phyloP scores from a whole-genome alignment of 2,113 vertebrate genomes.

The Macroglossus sobrinus region DNA sequence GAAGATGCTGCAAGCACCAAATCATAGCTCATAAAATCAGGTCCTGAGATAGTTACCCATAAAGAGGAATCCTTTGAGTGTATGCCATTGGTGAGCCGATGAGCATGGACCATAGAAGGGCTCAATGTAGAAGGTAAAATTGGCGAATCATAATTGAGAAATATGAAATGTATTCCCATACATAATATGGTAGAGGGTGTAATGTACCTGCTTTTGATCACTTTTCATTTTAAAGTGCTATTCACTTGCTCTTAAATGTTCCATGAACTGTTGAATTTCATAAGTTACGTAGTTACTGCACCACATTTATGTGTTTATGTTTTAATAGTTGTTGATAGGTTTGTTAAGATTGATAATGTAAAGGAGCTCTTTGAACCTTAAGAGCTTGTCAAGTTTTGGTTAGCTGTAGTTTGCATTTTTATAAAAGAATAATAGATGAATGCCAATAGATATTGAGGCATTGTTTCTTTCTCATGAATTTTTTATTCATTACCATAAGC shows the following conservation, averaged over 20 bases:
- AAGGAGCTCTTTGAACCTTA: conserved; percentile 76
- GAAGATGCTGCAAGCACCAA: conserved; percentile 98
- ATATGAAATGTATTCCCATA: conserved; percentile 87
- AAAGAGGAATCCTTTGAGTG: conserved; percentile 99
- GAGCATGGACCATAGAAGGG: conserved; percentile 98
- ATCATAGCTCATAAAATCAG: conserved; percentile 99
- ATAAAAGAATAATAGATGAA: conserved; percentile 70
- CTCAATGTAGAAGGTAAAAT: conserved; percentile 99
- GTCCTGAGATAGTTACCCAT: conserved; percentile 98
- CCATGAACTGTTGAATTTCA: conserved; percentile 83
- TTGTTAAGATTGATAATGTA: conserved; percentile 74
- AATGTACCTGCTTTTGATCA: conserved; percentile 85
- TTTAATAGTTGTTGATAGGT: conserved; percentile 75
- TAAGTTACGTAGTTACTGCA: conserved; percentile 79
- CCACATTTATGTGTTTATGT: conserved; percentile 69
- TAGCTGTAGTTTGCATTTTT: conserved; percentile 79
- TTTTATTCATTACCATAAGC: conserved; percentile 62
- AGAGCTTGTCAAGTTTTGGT: conserved; percentile 74
- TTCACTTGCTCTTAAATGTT: conserved; percentile 86
- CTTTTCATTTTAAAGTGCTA: conserved; percentile 86
- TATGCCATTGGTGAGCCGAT: conserved; percentile 95
- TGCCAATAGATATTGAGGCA: conserved; percentile 66
- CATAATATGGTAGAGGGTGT: conserved; percentile 84
- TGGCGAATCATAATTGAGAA: conserved; percentile 86
- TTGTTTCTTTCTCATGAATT: conserved; percentile 66